Conservation (phyloP, 2,113 vertebrate species). For the Polypterus senegalus region DNA sequence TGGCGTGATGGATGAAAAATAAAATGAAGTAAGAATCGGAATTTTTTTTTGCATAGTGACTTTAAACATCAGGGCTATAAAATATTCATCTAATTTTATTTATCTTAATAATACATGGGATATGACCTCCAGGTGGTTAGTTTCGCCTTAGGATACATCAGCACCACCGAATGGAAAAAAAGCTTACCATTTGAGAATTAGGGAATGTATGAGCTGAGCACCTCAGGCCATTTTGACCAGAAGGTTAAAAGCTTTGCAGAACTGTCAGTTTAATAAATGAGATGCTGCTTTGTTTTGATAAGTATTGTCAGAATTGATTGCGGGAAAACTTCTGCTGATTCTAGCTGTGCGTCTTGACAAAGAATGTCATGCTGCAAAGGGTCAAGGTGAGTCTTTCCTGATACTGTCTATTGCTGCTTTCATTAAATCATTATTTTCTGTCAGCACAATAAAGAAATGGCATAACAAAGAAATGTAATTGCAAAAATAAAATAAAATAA, state of each 20-base stretch:
- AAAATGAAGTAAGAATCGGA: too few relatives aligned
- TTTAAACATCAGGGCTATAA: too few relatives aligned
- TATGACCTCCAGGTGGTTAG: conserved; percentile 45
- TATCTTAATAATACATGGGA: conserved; percentile 36
- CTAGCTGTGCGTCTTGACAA: conserved; percentile 33
- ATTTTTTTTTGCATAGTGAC: too few relatives aligned
- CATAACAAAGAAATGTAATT: too few relatives aligned
- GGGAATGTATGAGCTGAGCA: conserved; percentile 14
- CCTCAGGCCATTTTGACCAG: conserved; percentile 40
- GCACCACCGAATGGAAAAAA: conserved; percentile 25
- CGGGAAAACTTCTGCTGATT: conserved; percentile 49
- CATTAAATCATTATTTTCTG: too few relatives aligned
- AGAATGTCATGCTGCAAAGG: conserved; percentile 61
- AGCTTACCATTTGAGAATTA: background rate
- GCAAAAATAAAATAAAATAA: too few relatives aligned
- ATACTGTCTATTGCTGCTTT: too few relatives aligned
- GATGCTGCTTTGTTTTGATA: conserved; percentile 56
- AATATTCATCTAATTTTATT: conserved; percentile 31
- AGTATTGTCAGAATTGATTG: conserved; percentile 60
- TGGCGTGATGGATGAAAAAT: too few relatives aligned
- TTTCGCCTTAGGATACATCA: conserved; percentile 50
- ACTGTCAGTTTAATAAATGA: conserved; percentile 60
- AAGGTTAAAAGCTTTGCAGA: conserved; percentile 40
- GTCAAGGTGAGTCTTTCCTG: conserved; percentile 78
- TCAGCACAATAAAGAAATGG: too few relatives aligned